phyloP scores from a whole-genome alignment of 2,797 vertebrate genomes.

The Chelon labrosus region DNA sequence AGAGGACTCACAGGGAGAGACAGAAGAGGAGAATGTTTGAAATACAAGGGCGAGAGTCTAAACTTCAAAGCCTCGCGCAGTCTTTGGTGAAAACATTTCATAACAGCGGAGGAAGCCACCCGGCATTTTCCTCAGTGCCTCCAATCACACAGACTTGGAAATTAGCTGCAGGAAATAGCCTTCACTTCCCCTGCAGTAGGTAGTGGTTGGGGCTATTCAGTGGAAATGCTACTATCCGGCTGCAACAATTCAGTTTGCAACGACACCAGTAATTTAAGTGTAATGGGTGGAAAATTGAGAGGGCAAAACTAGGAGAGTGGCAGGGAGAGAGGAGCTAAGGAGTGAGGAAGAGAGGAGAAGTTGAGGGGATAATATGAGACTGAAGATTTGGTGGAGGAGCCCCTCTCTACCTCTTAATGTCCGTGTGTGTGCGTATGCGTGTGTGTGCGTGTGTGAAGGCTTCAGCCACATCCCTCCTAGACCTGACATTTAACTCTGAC shows the following conservation, averaged over 20 bases:
- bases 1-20: slow-evolving; percentile 66
- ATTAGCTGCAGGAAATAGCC: slow-evolving; percentile 75
- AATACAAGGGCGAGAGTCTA: slow-evolving; percentile 59
- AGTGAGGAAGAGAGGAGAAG: slow-evolving; percentile 44
- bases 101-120: slow-evolving; percentile 74
- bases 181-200: slow-evolving; percentile 62
- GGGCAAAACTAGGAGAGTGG: slow-evolving; percentile 60
- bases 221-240: slow-evolving; percentile 57
- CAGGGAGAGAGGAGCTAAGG: slow-evolving; percentile 42
- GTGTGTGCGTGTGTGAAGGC: slow-evolving; percentile 38
- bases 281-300: slow-evolving; percentile 69
- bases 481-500: slow-evolving; percentile 85
- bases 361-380: slow-evolving; percentile 64
- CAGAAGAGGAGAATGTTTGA: slow-evolving; percentile 64
- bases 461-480: slow-evolving; percentile 69
- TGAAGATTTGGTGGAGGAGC: slow-evolving; percentile 45
- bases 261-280: slow-evolving; percentile 73
- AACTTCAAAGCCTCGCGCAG: slow-evolving; percentile 76
- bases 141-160: slow-evolving; percentile 75
- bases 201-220: slow-evolving; percentile 46
- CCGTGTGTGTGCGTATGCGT: slow-evolving; percentile 13
- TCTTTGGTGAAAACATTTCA: slow-evolving; percentile 76
- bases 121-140: slow-evolving; percentile 68
- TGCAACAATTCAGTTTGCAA: slow-evolving; percentile 71
- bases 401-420: slow-evolving; percentile 36